Percentiles rank a stretch among this genome's conserved stretches.
Conservation (phyloP, 2,888 invertebrate species). For the Argynnis bischoffii region DNA sequence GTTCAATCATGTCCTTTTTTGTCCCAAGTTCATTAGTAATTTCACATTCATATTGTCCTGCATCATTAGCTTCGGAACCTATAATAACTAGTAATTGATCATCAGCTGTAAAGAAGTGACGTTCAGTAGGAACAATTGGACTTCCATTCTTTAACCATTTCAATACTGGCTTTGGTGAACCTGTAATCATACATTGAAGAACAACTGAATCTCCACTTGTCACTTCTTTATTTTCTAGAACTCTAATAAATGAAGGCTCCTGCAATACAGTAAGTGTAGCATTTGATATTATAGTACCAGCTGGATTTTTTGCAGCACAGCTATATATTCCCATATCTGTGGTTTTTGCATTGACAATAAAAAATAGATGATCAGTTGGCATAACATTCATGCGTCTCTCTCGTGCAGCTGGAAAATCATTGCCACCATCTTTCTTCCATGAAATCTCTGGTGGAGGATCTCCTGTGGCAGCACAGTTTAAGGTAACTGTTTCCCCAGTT, state of each 20-base stretch:
- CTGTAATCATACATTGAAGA: slow-evolving; percentile 92
- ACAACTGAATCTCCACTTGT: slow-evolving; percentile 92
- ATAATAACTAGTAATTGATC: slow-evolving; percentile 94
- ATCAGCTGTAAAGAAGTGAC: slow-evolving; percentile 93
- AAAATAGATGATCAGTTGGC: slow-evolving; percentile 94
- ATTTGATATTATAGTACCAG: slow-evolving; percentile 93
- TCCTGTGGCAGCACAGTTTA: slow-evolving; percentile 96
- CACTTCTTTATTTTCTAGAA: slow-evolving; percentile 92
- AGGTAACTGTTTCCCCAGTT: slow-evolving; percentile 91
- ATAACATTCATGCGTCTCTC: slow-evolving; percentile 96
- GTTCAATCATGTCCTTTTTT: slow-evolving; percentile 86
- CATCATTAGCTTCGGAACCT: slow-evolving; percentile 88
- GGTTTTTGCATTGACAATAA: slow-evolving; percentile 94
- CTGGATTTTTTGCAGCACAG: slow-evolving; percentile 95
- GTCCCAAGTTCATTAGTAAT: slow-evolving; percentile 93
- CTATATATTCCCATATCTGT: slow-evolving; percentile 96
- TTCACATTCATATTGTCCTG: slow-evolving; percentile 94
- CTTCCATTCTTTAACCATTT: slow-evolving; percentile 94
- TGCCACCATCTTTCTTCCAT: slow-evolving; percentile 95
- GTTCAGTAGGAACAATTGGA: slow-evolving; percentile 86
- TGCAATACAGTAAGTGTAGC: slow-evolving; percentile 93
- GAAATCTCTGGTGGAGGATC: slow-evolving; percentile 94
- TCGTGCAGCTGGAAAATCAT: slow-evolving; percentile 96
- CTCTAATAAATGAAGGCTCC: slow-evolving; percentile 92
- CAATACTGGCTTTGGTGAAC: slow-evolving; percentile 90